Percentiles rank a stretch among this genome's conserved stretches.
These are phyloP conservation scores for Cacoxenus indagator DNA, from an alignment of 2,888 invertebrate genomes.

Conservation along the genomic window DNA sequence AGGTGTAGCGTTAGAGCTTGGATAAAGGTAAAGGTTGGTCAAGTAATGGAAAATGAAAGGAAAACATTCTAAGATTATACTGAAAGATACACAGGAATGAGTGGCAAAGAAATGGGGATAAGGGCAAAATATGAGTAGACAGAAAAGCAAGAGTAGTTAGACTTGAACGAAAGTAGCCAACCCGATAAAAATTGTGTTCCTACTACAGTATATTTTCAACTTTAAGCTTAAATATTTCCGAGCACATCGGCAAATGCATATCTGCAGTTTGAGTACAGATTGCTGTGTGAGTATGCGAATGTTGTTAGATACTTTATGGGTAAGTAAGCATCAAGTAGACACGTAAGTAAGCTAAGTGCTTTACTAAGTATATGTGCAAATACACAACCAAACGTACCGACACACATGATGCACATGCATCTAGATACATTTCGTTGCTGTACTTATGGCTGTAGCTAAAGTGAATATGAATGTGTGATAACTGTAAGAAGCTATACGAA, in stretches of 20 bases:
- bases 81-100: too few species aligned
- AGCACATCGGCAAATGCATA: not conserved
- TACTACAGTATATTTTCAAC: too few species aligned
- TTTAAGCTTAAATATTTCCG: not conserved
- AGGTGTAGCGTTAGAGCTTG: not conserved
- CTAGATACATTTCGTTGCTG: not conserved
- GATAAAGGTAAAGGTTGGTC: too few species aligned
- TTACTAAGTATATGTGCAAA: constrained; percentile 33
- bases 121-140: too few species aligned
- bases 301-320: constrained; percentile 4
- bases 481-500: not conserved
- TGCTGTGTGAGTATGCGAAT: not conserved
- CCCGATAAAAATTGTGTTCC: too few species aligned
- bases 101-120: too few species aligned
- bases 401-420: not conserved
- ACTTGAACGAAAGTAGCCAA: too few species aligned
- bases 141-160: too few species aligned
- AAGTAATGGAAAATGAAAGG: too few species aligned
- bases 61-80: too few species aligned
- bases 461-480: not conserved
- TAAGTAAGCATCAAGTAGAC: constrained; percentile 17
- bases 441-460: not conserved
- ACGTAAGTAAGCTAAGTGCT: constrained; percentile 27
- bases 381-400: too few species aligned
- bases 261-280: not conserved